A percentile compares a stretch with the other conserved stretches of the same genome.
These are phyloP conservation scores for Parauchenoglanis punctatus DNA, from an alignment of 2,797 vertebrate genomes.

Conservation along the genomic window DNA sequence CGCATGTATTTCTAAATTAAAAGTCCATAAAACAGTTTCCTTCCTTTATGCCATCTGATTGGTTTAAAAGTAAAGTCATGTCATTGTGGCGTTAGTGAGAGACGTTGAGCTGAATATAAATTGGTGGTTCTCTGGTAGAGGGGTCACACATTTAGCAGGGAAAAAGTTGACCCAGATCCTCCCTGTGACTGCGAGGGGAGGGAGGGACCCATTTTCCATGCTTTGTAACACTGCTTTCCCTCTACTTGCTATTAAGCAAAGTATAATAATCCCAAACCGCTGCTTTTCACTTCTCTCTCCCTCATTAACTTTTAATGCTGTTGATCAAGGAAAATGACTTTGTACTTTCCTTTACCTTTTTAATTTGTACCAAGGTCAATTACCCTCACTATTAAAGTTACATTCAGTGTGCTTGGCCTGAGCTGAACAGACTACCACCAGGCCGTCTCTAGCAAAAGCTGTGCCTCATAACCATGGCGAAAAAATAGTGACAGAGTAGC, in stretches of 20 bases:
- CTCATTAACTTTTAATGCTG: slow-evolving; percentile 69
- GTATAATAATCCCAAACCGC: slow-evolving; percentile 60
- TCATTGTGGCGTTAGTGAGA: slow-evolving; percentile 13
- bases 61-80: slow-evolving; percentile 31
- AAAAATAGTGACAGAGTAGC: slow-evolving; percentile 30
- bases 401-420: slow-evolving; percentile 45
- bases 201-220: slow-evolving; percentile 19
- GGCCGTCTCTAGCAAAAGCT: neutral
- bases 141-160: slow-evolving; percentile 18
- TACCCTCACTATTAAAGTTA: slow-evolving; percentile 62
- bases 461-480: slow-evolving; percentile 7
- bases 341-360: slow-evolving; percentile 44
- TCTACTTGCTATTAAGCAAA: slow-evolving; percentile 34
- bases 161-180: slow-evolving; percentile 37
- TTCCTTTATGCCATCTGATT: slow-evolving; percentile 15
- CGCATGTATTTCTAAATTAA: neutral
- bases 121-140: slow-evolving; percentile 20
- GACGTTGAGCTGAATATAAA: slow-evolving; percentile 37
- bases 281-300: slow-evolving; percentile 57
- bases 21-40: slow-evolving; percentile 19
- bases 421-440: slow-evolving; percentile 36
- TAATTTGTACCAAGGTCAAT: slow-evolving; percentile 58
- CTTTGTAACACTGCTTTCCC: slow-evolving; percentile 22
- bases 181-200: neutral
- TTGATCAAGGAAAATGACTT: slow-evolving; percentile 63